Base-by-base conservation (phyloP, 2,113 vertebrate genomes). In the Lagopus leucura region DNA sequence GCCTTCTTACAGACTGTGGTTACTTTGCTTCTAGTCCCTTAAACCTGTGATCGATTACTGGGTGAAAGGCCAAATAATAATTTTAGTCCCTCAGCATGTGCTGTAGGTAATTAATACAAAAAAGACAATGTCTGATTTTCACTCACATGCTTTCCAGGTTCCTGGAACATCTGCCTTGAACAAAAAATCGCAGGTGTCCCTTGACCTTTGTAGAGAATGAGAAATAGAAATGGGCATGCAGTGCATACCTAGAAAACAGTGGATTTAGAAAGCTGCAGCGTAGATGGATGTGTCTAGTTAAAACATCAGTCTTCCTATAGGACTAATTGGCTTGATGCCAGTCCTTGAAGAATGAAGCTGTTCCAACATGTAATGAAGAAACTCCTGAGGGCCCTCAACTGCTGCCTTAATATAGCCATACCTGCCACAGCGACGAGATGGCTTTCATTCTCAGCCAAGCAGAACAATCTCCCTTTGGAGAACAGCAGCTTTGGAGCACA, bases 281-380 rank as follows among this genome's bases (percentile, higher is more conserved):
- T 79, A 82, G 90, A 94, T 91, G 74, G 88, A 95, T 97, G 67
- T 82, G 57, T 42, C 77, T 92, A 65, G 85, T 93, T 94, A 94
- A 94, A 95, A 83, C 85, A 96, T 96, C 89, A 73, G 67, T 85
- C 93, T 95, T 96, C 77, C 82, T 95, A 38, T 24, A 93, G 76
- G 80, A 91, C 92, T 96, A 93, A 95, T 94, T 97, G 97, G 93
- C 92, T 81, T 54, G 19, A 10, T 75, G 96, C 97, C 96, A 93
- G 79, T 36, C 69, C 30, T 66, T 95, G 93, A 94, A 66, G 96
- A 92, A 96, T 93, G 95, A 96, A 96, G 92, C 95, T 95, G 94
- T 95, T 96, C 87, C 92, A 96, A 89, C 34, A 20, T 95, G 95
- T 95, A 94, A 97, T 96, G 94, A 97, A 95, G 89, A 84, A 92